These are phyloP conservation scores for Strigamia crassipes DNA, from an alignment of 2,888 invertebrate genomes.

Conservation along the genomic window DNA sequence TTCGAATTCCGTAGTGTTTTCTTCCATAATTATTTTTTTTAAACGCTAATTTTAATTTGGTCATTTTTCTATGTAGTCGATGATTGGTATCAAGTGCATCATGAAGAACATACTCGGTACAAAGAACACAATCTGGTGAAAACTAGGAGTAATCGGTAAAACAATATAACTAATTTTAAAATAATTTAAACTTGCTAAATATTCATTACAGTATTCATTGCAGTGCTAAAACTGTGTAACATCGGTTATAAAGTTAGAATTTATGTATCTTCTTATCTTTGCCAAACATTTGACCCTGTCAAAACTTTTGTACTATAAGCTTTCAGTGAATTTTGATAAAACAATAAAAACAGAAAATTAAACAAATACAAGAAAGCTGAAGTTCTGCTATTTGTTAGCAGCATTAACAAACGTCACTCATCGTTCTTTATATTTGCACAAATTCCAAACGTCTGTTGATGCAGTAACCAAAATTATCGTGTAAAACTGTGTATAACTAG, in stretches of 20 bases:
- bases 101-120: not conserved
- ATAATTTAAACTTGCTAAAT: not conserved
- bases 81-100: not conserved
- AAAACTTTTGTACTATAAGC: not conserved
- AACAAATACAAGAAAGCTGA: not conserved
- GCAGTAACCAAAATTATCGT: not conserved
- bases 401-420: not conserved
- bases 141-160: not conserved
- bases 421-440: no score
- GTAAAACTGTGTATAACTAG: not conserved
- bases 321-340: not conserved
- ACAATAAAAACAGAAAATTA: not conserved
- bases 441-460: not conserved
- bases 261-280: not conserved
- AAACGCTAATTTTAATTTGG: no score
- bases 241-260: not conserved
- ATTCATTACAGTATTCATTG: not conserved
- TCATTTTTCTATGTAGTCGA: not conserved
- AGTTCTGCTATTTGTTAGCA: not conserved
- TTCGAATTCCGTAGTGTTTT: no score
- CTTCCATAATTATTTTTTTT: no score
- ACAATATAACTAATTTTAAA: not conserved
- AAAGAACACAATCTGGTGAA: not conserved
- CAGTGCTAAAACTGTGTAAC: conserved; percentile 5
- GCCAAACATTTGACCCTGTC: not conserved